Conservation (phyloP, 2,888 invertebrate genomes). For the Dasypogon diadema region DNA sequence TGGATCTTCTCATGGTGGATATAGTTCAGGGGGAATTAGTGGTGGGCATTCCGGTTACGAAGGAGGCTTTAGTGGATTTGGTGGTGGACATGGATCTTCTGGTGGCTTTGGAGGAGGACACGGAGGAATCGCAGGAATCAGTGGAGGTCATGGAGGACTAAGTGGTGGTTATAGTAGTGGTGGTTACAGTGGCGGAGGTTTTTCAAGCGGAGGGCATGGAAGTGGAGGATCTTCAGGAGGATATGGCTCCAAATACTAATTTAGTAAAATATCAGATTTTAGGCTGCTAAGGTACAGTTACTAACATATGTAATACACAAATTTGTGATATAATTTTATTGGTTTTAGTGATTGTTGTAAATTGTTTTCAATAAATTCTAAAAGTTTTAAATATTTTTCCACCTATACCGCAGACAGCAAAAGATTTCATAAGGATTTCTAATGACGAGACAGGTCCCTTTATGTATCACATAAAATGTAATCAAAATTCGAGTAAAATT, state of each 20-base stretch:
- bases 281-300: no score
- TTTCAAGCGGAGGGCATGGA: background rate
- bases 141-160: conserved; percentile 21
- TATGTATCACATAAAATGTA: no score
- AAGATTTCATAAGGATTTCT: no score
- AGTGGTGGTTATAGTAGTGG: conserved; percentile 2
- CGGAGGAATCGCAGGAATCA: conserved; percentile 5
- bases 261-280: no score
- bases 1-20: background rate
- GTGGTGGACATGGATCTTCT: conserved; percentile 3
- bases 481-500: no score
- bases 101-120: background rate
- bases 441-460: no score
- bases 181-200: background rate
- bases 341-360: background rate
- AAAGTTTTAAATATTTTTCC: background rate
- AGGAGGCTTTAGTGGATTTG: background rate
- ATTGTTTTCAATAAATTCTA: conserved; percentile 8
- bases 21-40: conserved; percentile 6
- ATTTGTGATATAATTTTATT: conserved; percentile 28
- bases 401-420: background rate
- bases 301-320: background rate
- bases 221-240: conserved; percentile 4
- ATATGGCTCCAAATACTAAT: conserved; percentile 14
- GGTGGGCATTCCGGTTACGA: background rate